Percentiles rank a stretch among this genome's conserved stretches.
phyloP scores from a whole-genome alignment of 1,140 invertebrate species.

The Platorchestia sp. region DNA sequence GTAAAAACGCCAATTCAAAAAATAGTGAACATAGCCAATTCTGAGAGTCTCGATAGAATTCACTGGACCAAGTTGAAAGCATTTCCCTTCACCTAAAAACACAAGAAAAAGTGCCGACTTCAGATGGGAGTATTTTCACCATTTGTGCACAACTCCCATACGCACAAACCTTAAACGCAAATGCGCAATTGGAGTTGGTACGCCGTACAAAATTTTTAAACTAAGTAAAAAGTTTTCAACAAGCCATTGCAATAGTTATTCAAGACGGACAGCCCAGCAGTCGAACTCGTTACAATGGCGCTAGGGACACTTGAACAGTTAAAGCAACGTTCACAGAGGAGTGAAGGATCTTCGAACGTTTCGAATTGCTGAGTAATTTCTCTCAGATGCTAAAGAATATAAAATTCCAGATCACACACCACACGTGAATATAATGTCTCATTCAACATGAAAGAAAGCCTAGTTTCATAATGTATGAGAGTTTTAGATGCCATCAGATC shows the following conservation, averaged over 20 bases:
- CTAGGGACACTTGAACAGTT: background rate
- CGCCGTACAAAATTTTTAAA: background rate
- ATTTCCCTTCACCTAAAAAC: background rate
- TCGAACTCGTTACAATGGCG: background rate
- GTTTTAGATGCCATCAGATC: no score
- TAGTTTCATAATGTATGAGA: no score
- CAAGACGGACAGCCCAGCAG: background rate
- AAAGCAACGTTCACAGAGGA: background rate
- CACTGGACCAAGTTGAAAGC: background rate
- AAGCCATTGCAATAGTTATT: background rate
- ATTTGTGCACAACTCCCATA: background rate
- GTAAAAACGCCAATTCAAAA: background rate
- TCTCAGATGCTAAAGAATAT: background rate
- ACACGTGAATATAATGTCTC: background rate
- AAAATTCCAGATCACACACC: background rate
- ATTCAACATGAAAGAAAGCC: no score
- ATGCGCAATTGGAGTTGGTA: background rate
- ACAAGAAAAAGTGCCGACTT: background rate
- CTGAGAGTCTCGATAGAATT: background rate
- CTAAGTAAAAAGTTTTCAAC: background rate
- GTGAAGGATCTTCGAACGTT: background rate
- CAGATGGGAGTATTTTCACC: background rate
- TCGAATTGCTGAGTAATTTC: background rate
- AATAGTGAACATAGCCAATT: background rate
- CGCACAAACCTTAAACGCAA: background rate